Percentiles rank a stretch among this genome's conserved stretches.
Evolutionary conservation across 2,888 invertebrate species (phyloP).

Genomic region (Synergus japonicus): DNA sequence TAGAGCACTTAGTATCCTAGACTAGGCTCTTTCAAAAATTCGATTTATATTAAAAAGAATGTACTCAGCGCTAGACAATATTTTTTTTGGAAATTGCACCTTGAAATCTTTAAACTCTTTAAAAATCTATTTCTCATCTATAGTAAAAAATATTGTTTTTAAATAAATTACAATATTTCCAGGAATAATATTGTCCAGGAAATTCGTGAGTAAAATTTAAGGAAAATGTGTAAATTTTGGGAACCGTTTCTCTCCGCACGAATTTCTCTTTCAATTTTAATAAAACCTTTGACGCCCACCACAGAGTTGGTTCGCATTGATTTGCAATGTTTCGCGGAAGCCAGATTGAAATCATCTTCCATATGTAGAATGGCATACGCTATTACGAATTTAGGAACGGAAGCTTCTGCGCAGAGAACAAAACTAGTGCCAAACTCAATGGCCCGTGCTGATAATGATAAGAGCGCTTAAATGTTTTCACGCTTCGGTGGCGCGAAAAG

Average conservation of each 20-base stretch:
- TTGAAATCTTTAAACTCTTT: too few species aligned
- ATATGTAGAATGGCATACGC: not conserved
- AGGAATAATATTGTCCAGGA: too few species aligned
- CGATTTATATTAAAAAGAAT: not conserved
- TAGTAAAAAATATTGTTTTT: too few species aligned
- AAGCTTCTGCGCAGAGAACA: constrained; percentile 17
- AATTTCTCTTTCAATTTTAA: not conserved
- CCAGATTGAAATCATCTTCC: not conserved
- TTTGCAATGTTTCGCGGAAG: not conserved
- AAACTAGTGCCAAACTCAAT: not conserved
- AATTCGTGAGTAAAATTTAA: too few species aligned
- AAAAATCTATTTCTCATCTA: too few species aligned
- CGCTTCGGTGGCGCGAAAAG: constrained; percentile 22
- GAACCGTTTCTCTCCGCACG: not conserved
- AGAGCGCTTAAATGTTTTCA: constrained; percentile 22
- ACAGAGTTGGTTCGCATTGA: not conserved
- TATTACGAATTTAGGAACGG: constrained; percentile 1
- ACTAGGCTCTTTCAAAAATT: not conserved
- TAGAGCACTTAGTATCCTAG: not conserved
- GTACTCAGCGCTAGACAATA: not conserved
- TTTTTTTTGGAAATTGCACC: not conserved
- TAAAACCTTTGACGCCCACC: not conserved
- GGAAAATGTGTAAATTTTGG: too few species aligned
- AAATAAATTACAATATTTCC: too few species aligned
- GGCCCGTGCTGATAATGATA: constrained; percentile 25